Evolutionary conservation across 2,888 invertebrate species (phyloP), one percentile per base, ranked within the genome.

Genomic region (Sphaerophoria rueppellii): DNA sequence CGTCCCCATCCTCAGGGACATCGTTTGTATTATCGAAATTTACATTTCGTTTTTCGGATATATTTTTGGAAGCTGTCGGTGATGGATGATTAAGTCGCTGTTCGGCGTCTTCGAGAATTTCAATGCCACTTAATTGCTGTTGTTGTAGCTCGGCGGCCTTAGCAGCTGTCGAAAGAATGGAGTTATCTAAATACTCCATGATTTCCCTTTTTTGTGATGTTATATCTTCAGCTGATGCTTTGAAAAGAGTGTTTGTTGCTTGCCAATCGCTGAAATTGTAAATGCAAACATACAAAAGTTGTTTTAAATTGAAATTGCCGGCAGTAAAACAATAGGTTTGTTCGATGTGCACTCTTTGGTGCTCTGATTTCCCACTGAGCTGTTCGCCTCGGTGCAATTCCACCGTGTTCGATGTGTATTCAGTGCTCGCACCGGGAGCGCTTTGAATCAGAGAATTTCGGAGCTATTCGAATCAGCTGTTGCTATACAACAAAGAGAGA

Each of bases 101-200:
- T 24, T 24, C 24, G 2, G 35, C 16, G 6, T 37, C 37, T 14
- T 37, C 43, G 50, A 11, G 63, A 7, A 48, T 63, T 34, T 63
- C 63, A 63, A 63, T 14, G 35, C 48, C n/a, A 0, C 16, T 12
- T 0, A 37, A 4, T 50, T 65, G 34, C 6, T 40, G 54, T 40
- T 60, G 43, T 34, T 65, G 58, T 43, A 54, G 7, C 4, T 72
- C 71, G 4, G 74, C 74, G 32, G 71, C 81, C 32, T 54, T 46
- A 4, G 69, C 78, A 4, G 70, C 79, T 14, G 24, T 65, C 55
- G 69, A 34, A 4, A 82, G 16, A 11, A 83, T 55, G 4, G 82
- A 71, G 12, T 83, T 71, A 14, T 80, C 71, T 9, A 83, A 24
- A 24, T 74, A 75, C 43, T 75, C 35, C 34, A 50, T 54, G 3